phyloP scores from a whole-genome alignment of 2,888 invertebrate genomes.

The Pristionchus japonicus region DNA sequence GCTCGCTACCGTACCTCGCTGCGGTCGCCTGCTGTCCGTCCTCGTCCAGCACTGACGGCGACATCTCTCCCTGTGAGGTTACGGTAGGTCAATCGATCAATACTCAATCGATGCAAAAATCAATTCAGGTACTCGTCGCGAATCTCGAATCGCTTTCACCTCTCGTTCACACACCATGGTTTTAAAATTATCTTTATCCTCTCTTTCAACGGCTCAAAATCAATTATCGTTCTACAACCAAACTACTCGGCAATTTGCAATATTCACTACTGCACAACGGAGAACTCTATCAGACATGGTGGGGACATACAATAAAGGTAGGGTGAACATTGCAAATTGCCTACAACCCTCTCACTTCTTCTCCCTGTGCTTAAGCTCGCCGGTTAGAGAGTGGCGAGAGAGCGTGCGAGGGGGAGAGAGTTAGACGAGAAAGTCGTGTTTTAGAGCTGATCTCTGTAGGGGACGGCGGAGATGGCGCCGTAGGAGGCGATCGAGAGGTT shows the following conservation, averaged over 20 bases:
- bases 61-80: background rate
- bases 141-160: background rate
- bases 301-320: background rate
- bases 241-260: background rate
- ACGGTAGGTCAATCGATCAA: background rate
- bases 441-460: conserved; percentile 58
- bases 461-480: conserved; percentile 58
- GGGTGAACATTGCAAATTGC: conserved; percentile 24
- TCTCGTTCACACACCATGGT: background rate
- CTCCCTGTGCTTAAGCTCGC: too few relatives aligned
- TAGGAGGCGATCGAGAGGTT: conserved; percentile 60
- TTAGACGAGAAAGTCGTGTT: too few relatives aligned
- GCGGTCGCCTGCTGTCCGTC: conserved; percentile 25
- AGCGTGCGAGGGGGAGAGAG: too few relatives aligned
- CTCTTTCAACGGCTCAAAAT: background rate
- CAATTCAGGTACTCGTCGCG: background rate
- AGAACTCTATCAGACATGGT: background rate
- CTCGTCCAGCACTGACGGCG: conserved; percentile 37
- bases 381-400: too few relatives aligned
- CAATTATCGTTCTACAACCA: conserved; percentile 19
- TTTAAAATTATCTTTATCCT: background rate
- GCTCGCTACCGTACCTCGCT: background rate
- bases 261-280: background rate
- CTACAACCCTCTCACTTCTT: background rate
- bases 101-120: background rate